Conservation (phyloP, 2,797 vertebrate genomes). For the Cynodonichthys magdalenae region DNA sequence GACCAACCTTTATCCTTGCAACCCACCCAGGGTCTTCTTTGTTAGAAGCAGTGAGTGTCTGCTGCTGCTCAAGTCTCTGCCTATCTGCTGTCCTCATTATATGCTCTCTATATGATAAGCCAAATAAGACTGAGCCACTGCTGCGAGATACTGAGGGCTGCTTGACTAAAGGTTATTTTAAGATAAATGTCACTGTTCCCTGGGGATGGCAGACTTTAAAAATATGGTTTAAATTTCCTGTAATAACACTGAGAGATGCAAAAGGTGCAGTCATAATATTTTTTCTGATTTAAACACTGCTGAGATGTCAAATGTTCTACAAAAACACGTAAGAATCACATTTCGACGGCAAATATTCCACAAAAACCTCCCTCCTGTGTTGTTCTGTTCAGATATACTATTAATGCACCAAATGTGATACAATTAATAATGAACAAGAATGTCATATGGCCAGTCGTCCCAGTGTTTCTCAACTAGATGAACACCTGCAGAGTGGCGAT, state of each 20-base stretch:
- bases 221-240: conserved; percentile 34
- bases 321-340: conserved; percentile 23
- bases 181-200: conserved; percentile 57
- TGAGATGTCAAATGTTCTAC: conserved; percentile 27
- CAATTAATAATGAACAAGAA: conserved; percentile 60
- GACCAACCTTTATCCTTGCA: conserved; percentile 18
- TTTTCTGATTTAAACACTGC: neutral
- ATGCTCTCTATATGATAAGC: conserved; percentile 67
- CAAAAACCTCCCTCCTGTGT: conserved; percentile 4
- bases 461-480: conserved; percentile 48
- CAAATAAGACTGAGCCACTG: conserved; percentile 51
- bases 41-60: conserved; percentile 26
- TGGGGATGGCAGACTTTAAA: conserved; percentile 27
- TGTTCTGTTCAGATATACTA: conserved; percentile 15
- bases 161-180: conserved; percentile 67
- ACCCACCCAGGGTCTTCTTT: conserved; percentile 21
- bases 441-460: conserved; percentile 45
- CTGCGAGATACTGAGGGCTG: conserved; percentile 50
- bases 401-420: conserved; percentile 49
- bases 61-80: conserved; percentile 41
- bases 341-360: conserved; percentile 29
- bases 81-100: conserved; percentile 65
- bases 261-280: conserved; percentile 12
- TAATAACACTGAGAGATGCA: conserved; percentile 11
- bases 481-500: conserved; percentile 59